phyloP scores from a whole-genome alignment of 2,797 vertebrate genomes.

The Gorsachius magnificus region DNA sequence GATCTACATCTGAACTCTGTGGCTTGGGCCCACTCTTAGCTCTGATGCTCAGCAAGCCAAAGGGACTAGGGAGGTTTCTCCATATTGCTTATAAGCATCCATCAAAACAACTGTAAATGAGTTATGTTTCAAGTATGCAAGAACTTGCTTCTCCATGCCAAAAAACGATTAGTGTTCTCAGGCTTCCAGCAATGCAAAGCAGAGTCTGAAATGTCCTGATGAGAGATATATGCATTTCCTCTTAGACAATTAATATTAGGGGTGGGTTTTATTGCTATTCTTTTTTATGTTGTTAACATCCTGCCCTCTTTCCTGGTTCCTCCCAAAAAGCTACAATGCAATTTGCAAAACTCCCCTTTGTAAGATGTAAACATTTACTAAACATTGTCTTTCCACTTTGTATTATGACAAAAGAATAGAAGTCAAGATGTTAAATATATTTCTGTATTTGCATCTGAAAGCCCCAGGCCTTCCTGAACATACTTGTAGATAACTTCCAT shows the following conservation, averaged over 20 bases:
- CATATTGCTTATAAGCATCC: slow-evolving; percentile 36
- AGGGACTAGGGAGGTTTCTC: slow-evolving; percentile 45
- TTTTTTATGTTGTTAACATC: slow-evolving; percentile 71
- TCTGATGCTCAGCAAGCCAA: not conserved
- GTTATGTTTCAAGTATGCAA: slow-evolving; percentile 63
- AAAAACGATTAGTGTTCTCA: slow-evolving; percentile 56
- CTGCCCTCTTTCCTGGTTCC: slow-evolving; percentile 69
- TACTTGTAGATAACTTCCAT: slow-evolving; percentile 43
- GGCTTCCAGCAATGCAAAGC: slow-evolving; percentile 69
- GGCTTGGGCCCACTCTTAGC: not conserved
- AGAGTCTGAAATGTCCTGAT: slow-evolving; percentile 65
- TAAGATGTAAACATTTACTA: slow-evolving; percentile 63
- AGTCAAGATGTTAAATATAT: slow-evolving; percentile 63
- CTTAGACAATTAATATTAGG: slow-evolving; percentile 70
- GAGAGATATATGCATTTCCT: slow-evolving; percentile 73
- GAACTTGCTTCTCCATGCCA: slow-evolving; percentile 58
- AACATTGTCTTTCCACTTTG: slow-evolving; percentile 68
- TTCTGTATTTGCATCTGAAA: slow-evolving; percentile 62
- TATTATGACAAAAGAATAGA: slow-evolving; percentile 60
- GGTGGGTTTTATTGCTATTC: slow-evolving; percentile 69
- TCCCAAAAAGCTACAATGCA: slow-evolving; percentile 61
- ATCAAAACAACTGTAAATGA: slow-evolving; percentile 67
- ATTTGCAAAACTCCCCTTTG: slow-evolving; percentile 61
- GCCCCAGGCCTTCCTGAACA: slow-evolving; percentile 61
- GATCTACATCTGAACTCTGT: not conserved